Evolutionary conservation across 2,797 vertebrate species (phyloP), one percentile per base, ranked within the genome.

Genomic region (Peromyscus attwateri): DNA sequence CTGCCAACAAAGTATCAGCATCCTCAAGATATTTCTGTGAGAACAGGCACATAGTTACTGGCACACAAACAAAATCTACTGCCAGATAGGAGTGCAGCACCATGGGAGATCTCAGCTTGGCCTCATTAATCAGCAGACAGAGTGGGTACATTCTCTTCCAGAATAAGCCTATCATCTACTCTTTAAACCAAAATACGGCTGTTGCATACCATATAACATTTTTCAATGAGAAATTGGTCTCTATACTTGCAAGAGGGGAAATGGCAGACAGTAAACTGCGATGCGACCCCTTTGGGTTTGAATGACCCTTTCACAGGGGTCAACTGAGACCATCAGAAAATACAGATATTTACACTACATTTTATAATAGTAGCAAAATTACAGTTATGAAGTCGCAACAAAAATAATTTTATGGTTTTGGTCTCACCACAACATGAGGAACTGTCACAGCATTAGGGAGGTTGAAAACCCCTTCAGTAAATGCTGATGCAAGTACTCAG

Each of bases 1-100:
- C 43, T 85, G 40, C 17, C 77, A 91, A 92, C 12, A 89, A 96
- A 94, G 66, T n/a, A 55, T 82, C 81, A 93, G 23, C 85, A 94
- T 95, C 68, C 25, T 82, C 43, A 83, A 96, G 64, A 79, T 83
- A 94, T 27, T 95, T 95, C 60, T 92, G 40, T 49, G 27, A 95
- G 60, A 77, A 82, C 1, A 95, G 31, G n/a, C 27, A 92, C 3
- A n/a, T 55, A n/a, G 66, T 92, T 84, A 76, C 52, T 95, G 87
- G 55, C 46, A 82, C 4, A 73, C 81, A 97, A 75, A 11, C 10
- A 80, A 90, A 92, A 6, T n/a, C 89, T 40, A 91, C 66, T 1
- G 8, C 55, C 29, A 94, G 68, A 52, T 85, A 27, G 91, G 73
- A 87, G 31, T 96, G n/a, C 4, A 77, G 40, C n/a, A 95, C 80